These are phyloP conservation scores for Pyrocoelia pectoralis DNA, from an alignment of 2,888 invertebrate genomes.

Conservation along the genomic window DNA sequence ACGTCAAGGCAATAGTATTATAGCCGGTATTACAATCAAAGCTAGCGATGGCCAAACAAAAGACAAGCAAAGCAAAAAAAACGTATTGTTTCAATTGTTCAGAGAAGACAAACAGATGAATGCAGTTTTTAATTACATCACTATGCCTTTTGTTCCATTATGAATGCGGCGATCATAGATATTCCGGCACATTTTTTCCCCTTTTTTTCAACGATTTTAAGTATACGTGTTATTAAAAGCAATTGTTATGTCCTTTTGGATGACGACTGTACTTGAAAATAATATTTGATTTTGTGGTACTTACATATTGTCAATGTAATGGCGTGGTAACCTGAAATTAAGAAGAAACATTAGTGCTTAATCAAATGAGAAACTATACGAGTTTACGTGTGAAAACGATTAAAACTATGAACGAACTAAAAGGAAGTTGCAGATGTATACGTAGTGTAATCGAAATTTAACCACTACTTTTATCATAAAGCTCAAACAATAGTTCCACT, in stretches of 20 bases:
- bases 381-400: too few relatives aligned
- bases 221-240: neutral
- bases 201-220: conserved; percentile 14
- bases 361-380: too few relatives aligned
- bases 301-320: too few relatives aligned
- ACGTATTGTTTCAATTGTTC: conserved; percentile 51
- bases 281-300: too few relatives aligned
- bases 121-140: conserved; percentile 51
- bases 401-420: too few relatives aligned
- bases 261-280: neutral
- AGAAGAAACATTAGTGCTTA: too few relatives aligned
- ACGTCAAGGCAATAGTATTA: conserved; percentile 35
- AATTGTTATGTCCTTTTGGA: neutral
- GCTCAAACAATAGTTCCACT: too few relatives aligned
- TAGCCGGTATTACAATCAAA: conserved; percentile 36
- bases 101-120: conserved; percentile 50
- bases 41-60: conserved; percentile 42
- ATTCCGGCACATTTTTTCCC: conserved; percentile 24
- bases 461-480: too few relatives aligned
- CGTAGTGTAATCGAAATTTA: too few relatives aligned
- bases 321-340: too few relatives aligned
- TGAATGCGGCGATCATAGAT: conserved; percentile 31
- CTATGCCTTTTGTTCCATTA: conserved; percentile 44
- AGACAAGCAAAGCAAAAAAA: conserved; percentile 45
- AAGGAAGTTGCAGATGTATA: too few relatives aligned